Base-by-base conservation (phyloP, 2,888 invertebrate species). In the Slavum lentiscoides region DNA sequence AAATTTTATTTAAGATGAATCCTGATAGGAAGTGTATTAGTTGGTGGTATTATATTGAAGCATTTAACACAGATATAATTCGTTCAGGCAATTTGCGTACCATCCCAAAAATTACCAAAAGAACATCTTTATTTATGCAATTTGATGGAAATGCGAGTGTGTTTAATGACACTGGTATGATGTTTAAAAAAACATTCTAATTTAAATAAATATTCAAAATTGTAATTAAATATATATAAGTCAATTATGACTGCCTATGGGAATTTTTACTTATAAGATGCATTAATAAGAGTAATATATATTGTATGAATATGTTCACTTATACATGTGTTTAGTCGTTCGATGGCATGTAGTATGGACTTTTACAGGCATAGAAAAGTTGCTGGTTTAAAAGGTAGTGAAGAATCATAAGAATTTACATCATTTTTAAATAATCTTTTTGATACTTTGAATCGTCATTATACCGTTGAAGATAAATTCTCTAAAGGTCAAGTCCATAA, bases 161-260 rank as follows among this genome's bases (percentile, higher is more conserved):
- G 15, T 21, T 21, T 37, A 19, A 64, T 64, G 37, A 64, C 64
- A 19, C 37, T 39, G 30, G 37, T 64, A 64, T 3, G 1, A 61
- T 66, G 19, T 39, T 39, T 61, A 61, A 61, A 61, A 61, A 61
- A 61, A 30, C 15, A 59, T 59, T 59, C n/a, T n/a, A 59, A 59
- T n/a, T 61, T 61, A 23, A 61, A 61, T 61, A 61, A 61, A 61
- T 61, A n/a, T 61, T 61, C 30, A 61, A 61, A 61, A 59, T 59
- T 11, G 11, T 59, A n/a, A 59, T 59, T 59, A 2, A 59, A 59
- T 59, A 59, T 59, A n/a, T n/a, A n/a, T 58, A 6, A 8, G n/a
- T 30, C 5, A 30, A 11, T 30, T 30, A 62, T 37, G 17, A 21
- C 21, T 15, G 37, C 7, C 17, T 30, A 30, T 62, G 7, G 30